A percentile compares a stretch with the other conserved stretches of the same genome.
These are phyloP conservation scores for Ascaphus truei DNA, from an alignment of 2,113 vertebrate genomes.

Conservation along the genomic window DNA sequence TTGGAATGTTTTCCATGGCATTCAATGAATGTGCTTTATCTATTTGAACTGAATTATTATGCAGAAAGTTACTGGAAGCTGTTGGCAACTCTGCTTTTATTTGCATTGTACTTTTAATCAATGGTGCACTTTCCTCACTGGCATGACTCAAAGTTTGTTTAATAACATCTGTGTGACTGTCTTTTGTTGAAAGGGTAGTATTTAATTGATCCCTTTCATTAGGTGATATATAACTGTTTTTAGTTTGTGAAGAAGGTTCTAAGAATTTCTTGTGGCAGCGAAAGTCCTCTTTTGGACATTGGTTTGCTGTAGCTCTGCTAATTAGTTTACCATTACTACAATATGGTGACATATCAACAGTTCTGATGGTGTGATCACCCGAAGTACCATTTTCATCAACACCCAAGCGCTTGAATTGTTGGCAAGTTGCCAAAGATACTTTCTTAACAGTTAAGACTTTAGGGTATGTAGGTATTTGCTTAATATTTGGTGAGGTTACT, in stretches of 20 bases:
- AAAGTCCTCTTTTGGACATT: not conserved
- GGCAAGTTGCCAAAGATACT: not conserved
- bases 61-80: not conserved
- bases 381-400: not conserved
- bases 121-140: no score
- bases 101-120: not conserved
- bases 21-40: not conserved
- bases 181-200: no score
- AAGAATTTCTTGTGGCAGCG: not conserved
- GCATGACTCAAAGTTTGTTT: no score
- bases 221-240: not conserved
- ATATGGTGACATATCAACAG: not conserved
- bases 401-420: not conserved
- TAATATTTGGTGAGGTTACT: not conserved
- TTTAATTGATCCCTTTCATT: not conserved
- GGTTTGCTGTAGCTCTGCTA: not conserved
- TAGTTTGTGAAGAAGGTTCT: not conserved
- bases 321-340: not conserved
- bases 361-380: not conserved
- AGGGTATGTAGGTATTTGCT: not conserved
- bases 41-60: not conserved
- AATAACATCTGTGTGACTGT: no score
- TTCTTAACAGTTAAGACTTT: not conserved
- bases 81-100: not conserved
- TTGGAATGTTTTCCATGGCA: conserved; percentile 20